A percentile compares a stretch with the other conserved stretches of the same genome.
Evolutionary conservation across 2,888 invertebrate species (phyloP).

Genomic region (Hermaeophaga mercurialis): DNA sequence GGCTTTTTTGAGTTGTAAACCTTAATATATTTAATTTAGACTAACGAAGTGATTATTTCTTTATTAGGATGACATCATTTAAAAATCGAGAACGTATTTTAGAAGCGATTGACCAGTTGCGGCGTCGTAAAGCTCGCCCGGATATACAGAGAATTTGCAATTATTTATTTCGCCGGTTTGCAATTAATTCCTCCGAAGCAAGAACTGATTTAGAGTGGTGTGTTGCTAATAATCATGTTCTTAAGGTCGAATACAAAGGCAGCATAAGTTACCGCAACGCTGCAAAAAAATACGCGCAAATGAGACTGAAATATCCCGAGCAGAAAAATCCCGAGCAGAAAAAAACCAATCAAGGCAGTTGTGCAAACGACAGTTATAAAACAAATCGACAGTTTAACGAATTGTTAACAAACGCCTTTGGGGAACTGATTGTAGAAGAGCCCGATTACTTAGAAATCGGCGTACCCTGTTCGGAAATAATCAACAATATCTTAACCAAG

Average conservation of each 20-base stretch:
- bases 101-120: constrained; percentile 83
- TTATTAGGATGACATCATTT: constrained; percentile 55
- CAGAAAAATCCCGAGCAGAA: constrained; percentile 15
- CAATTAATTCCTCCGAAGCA: constrained; percentile 71
- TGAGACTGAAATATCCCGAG: constrained; percentile 49
- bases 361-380: constrained; percentile 43
- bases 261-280: constrained; percentile 85
- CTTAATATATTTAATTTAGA: constrained; percentile 5
- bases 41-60: constrained; percentile 15
- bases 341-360: constrained; percentile 28
- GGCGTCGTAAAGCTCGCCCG: constrained; percentile 82
- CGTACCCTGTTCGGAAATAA: constrained; percentile 70
- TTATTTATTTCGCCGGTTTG: constrained; percentile 76
- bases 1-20: constrained; percentile 5
- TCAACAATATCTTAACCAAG: constrained; percentile 68
- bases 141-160: constrained; percentile 83
- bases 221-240: constrained; percentile 74
- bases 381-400: constrained; percentile 50
- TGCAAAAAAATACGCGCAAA: constrained; percentile 66
- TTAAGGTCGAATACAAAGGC: constrained; percentile 86
- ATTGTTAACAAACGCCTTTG: constrained; percentile 71
- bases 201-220: constrained; percentile 75
- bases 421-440: constrained; percentile 72
- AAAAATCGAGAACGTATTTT: constrained; percentile 76
- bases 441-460: constrained; percentile 74